Conservation (phyloP, 2,113 vertebrate species). For the Tachysurus vachellii region DNA sequence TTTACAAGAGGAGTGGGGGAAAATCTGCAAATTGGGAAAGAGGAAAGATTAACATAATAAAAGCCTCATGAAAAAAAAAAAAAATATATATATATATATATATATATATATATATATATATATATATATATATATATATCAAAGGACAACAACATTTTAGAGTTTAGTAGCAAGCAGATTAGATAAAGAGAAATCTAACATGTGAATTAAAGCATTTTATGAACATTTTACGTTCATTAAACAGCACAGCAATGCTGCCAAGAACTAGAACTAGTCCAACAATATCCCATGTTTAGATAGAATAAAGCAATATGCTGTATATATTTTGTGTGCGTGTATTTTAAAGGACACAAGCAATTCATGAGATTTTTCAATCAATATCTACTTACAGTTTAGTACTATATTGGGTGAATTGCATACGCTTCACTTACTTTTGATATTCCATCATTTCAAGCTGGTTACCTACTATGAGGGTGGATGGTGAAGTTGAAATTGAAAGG, state of each 20-base stretch:
- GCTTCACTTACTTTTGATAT: slow-evolving; percentile 88
- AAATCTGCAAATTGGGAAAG: slow-evolving; percentile 43
- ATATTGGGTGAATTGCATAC: slow-evolving; percentile 60
- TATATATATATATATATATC: slow-evolving; percentile 46
- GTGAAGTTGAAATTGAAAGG: slow-evolving; percentile 54
- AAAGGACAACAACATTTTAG: slow-evolving; percentile 1
- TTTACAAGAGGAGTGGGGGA: slow-evolving; percentile 46
- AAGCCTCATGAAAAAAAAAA: slow-evolving; percentile 47
- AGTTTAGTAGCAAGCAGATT: not conserved
- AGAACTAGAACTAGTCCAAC: slow-evolving; percentile 4
- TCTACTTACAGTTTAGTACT: slow-evolving; percentile 81
- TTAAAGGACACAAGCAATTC: slow-evolving; percentile 8
- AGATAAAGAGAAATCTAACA: not conserved
- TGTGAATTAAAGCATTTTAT: not conserved
- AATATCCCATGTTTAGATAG: slow-evolving; percentile 9
- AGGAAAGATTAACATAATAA: slow-evolving; percentile 53
- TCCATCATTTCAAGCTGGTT: slow-evolving; percentile 94
- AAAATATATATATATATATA: not conserved
- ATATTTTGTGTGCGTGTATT: slow-evolving; percentile 22
- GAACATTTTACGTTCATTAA: not conserved
- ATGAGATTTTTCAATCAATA: slow-evolving; percentile 38
- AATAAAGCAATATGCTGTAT: not conserved
- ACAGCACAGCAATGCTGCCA: slow-evolving; percentile 7
- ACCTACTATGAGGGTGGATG: slow-evolving; percentile 82
- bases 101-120: too few relatives aligned